Base-by-base conservation (phyloP, 2,797 vertebrate species). In the Tamandua tetradactyla region DNA sequence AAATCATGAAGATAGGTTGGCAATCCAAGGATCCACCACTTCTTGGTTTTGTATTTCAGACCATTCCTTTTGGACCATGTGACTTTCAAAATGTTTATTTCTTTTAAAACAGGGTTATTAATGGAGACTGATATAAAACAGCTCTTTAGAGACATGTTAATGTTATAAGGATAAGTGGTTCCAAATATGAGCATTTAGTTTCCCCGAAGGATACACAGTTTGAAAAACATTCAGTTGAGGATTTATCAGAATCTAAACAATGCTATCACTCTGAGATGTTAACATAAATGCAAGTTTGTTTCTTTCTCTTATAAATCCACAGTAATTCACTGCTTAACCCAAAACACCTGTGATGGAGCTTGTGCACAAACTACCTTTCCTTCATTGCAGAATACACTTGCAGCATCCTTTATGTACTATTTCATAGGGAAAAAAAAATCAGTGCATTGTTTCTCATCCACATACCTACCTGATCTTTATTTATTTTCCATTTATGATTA, bases 101-200 rank as follows among this genome's bases (percentile, higher is more conserved):
- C 87, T 93, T 95, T 91, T n/a, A 95, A 97, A 93, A 93, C 72
- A 71, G 52, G n/a, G 66, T 92, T 95, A 94, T 93, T 96, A 94
- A 94, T 89, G 95, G 81, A 89, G 69, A 72, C 55, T 94, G 95
- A 96, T 87, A 74, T 93, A 78, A 97, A 96, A 90, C 90, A 96
- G 86, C 55, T 91, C 87, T 86, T 90, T 35, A 59, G 57, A 96
- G 57, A 68, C 62, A 71, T 85, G 57, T 91, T 93, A 76, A 95
- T 87, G 62, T 93, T 94, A 74, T 30, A 94, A 81, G 64, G 52
- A 59, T 91, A 94, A 96, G 80, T 95, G 91, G 68, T 64, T 90
- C 94, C 74, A 95, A 95, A 93, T 89, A 93, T 59, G 83, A 85
- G 10, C 81, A 82, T 90, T 94, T 81, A 27, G 23, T 92, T 95